Percentiles rank a stretch among this genome's conserved stretches.
Conservation (phyloP, 2,888 invertebrate genomes). For the Pinctada fucata region DNA sequence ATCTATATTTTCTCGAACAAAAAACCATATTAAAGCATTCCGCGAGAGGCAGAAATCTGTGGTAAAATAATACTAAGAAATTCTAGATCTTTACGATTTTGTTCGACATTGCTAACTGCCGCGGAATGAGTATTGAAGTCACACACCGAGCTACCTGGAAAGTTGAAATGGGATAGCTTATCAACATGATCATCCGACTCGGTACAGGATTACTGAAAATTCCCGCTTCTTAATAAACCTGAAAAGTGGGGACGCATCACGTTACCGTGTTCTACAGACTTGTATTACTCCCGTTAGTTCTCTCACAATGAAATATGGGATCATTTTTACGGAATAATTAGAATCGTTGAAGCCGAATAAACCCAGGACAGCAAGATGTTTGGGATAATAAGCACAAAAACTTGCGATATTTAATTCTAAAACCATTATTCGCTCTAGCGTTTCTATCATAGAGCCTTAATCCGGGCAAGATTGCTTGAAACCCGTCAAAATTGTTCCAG, state of each 20-base stretch:
- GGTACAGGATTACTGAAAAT: background rate
- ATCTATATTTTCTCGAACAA: too few species aligned
- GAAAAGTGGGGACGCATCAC: background rate
- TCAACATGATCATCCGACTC: background rate
- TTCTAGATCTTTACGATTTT: too few species aligned
- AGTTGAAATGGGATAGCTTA: background rate
- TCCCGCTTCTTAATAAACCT: background rate
- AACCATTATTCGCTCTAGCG: background rate
- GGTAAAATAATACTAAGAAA: too few species aligned
- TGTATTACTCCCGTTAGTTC: background rate
- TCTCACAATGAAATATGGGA: background rate
- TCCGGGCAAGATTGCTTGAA: slow-evolving; percentile 31
- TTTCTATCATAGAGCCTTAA: background rate
- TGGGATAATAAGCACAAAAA: slow-evolving; percentile 8
- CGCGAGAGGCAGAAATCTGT: too few species aligned
- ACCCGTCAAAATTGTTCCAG: slow-evolving; percentile 27
- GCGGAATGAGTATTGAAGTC: too few species aligned
- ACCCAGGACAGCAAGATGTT: slow-evolving; percentile 7
- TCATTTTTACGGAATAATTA: slow-evolving; percentile 7
- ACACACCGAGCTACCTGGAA: background rate
- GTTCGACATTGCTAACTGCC: too few species aligned
- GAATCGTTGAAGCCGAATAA: slow-evolving; percentile 6
- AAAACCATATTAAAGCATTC: too few species aligned
- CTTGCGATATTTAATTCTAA: slow-evolving; percentile 13
- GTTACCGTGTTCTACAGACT: background rate